Evolutionary conservation across 1,140 invertebrate genomes (phyloP), one percentile per base, ranked within the genome.

Genomic region (Venturia canescens): DNA sequence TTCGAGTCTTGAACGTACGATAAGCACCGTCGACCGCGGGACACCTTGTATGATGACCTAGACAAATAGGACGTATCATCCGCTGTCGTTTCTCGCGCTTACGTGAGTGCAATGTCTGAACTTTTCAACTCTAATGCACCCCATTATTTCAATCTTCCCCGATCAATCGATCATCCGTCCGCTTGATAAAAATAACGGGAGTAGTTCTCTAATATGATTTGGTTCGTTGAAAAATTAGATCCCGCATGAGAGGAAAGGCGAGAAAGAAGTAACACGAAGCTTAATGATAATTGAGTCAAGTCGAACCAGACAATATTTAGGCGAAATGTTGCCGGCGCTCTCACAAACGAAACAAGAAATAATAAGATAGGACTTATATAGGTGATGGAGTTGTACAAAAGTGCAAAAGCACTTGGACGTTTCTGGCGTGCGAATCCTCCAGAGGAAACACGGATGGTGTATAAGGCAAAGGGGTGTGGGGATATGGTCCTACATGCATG

Each of bases 381-480:
- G 23, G 27, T 63, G n/a, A 23, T 16, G 16, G 18, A 50, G 21
- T 26, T 53, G 26, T 63, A 26, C 34, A 63, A 53, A 76, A 66
- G 66, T 31, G 57, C 60, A 77, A 44, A 77, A 26, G 57, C 27
- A 38, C n/a, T 77, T 60, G n/a, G 57, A 77, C 75, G 72, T 76
- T 76, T 60, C 50, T 76, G 75, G 75, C 75, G 75, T 77, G 75
- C 23, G 75, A 77, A 77, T 77, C 31, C 66, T 69, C 66, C 9
- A 31, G 66, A 69, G 66, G 66, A 69, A 69, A 69, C 29, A 69
- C 27, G 66, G 11, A 31, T n/a, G 66, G 27, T 4, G 66, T 18
- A 21, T 15, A 31, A 18, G 29, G 38, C 7, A 44, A 44, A 44
- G 38, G 38, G 38, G 38, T 44, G 7, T 1, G 7, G 38, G 38